Percentiles rank a stretch among this genome's conserved stretches.
These are phyloP conservation scores for Biston betularia DNA, from an alignment of 2,888 invertebrate genomes.

Conservation along the genomic window DNA sequence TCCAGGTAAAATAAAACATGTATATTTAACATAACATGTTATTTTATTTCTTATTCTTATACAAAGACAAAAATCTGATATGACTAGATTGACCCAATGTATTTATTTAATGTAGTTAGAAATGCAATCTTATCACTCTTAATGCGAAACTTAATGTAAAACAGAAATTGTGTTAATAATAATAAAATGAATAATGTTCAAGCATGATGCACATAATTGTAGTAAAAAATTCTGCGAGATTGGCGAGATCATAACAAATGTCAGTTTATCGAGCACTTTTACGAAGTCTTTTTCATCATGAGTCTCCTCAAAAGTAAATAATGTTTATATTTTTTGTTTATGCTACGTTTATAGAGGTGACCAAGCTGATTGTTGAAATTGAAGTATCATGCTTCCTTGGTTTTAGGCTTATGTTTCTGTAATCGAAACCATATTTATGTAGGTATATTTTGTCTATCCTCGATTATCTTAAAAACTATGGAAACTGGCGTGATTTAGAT, in stretches of 20 bases:
- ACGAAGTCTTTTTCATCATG: too few species aligned
- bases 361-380: too few species aligned
- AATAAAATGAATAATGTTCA: background rate
- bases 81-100: slow-evolving; percentile 33
- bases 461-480: too few species aligned
- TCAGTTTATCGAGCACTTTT: background rate
- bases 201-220: slow-evolving; percentile 1
- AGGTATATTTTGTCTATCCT: too few species aligned
- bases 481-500: too few species aligned
- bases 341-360: too few species aligned
- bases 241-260: slow-evolving; percentile 41
- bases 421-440: too few species aligned
- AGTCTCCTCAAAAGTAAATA: too few species aligned
- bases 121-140: slow-evolving; percentile 29
- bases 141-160: background rate
- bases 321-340: too few species aligned
- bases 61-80: slow-evolving; percentile 14
- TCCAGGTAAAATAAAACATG: slow-evolving; percentile 14
- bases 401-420: too few species aligned
- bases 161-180: slow-evolving; percentile 5
- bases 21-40: slow-evolving; percentile 21
- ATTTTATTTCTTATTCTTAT: slow-evolving; percentile 19
- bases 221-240: slow-evolving; percentile 7
- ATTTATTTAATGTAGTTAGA: slow-evolving; percentile 18
- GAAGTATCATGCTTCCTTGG: too few species aligned